Conservation (phyloP, 2,888 invertebrate species). For the Dasysyrphus tricinctus region DNA sequence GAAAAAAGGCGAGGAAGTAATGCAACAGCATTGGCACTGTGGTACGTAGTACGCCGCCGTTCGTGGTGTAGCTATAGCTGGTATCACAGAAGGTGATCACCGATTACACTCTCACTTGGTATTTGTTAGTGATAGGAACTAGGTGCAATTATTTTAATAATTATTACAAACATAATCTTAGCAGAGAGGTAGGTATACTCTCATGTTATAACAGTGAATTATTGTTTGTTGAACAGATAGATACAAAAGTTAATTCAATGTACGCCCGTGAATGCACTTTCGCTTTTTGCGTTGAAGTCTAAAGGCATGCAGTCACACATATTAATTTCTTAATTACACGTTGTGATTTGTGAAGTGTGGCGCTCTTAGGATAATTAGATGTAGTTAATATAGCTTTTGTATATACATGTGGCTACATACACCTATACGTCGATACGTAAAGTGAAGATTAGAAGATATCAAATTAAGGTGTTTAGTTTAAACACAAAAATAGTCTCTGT, state of each 20-base stretch:
- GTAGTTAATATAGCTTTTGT: neutral
- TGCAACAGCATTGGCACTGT: conserved; percentile 8
- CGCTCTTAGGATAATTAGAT: neutral
- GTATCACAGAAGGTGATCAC: conserved; percentile 55
- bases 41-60: neutral
- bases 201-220: conserved; percentile 33
- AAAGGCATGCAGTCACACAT: conserved; percentile 58
- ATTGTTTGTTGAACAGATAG: conserved; percentile 37
- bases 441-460: neutral
- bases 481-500: no score
- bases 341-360: conserved; percentile 11
- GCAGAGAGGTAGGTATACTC: neutral
- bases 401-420: neutral
- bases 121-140: conserved; percentile 65
- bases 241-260: conserved; percentile 13
- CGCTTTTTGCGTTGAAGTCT: conserved; percentile 56
- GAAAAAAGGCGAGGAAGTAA: conserved; percentile 62
- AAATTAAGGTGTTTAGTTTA: no score
- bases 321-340: conserved; percentile 61
- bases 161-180: conserved; percentile 47
- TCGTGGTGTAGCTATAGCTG: conserved; percentile 1
- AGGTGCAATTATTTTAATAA: conserved; percentile 62
- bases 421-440: neutral
- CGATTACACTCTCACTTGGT: conserved; percentile 58
- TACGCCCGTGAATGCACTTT: conserved; percentile 67